Conservation (phyloP, 2,113 vertebrate genomes). For the Zosterops hypoxanthus region DNA sequence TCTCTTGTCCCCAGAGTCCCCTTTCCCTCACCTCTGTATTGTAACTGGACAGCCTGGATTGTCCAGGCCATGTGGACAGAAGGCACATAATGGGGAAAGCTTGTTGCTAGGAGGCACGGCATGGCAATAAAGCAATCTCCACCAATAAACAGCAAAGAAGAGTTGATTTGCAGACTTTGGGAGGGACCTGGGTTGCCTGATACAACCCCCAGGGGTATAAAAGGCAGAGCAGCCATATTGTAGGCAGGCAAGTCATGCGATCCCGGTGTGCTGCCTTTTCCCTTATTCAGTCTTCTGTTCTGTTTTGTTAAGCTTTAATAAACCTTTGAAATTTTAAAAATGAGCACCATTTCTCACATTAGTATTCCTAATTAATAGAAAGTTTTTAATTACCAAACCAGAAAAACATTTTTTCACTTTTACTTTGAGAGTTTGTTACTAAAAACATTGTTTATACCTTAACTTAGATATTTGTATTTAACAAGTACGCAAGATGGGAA, state of each 20-base stretch:
- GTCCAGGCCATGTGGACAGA: background rate
- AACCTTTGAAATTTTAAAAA: background rate
- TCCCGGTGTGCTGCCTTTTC: background rate
- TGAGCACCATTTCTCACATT: background rate
- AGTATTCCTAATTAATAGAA: background rate
- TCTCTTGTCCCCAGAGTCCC: background rate
- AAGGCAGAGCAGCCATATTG: background rate
- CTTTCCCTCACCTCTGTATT: background rate
- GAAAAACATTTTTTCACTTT: background rate
- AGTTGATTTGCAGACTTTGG: background rate
- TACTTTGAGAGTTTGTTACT: background rate
- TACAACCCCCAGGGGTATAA: background rate
- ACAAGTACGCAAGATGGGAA: background rate
- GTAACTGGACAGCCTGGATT: background rate
- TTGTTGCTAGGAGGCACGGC: background rate
- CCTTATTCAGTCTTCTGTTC: background rate
- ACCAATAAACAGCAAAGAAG: background rate
- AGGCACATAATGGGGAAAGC: background rate
- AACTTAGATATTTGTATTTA: background rate
- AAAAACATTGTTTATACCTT: background rate
- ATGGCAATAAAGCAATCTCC: background rate
- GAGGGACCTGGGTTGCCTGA: background rate
- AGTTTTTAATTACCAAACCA: background rate
- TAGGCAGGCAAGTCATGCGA: background rate
- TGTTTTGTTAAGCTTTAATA: background rate